Evolutionary conservation across 2,797 vertebrate genomes (phyloP), one percentile per base, ranked within the genome.

Genomic region (Anguilla anguilla): DNA sequence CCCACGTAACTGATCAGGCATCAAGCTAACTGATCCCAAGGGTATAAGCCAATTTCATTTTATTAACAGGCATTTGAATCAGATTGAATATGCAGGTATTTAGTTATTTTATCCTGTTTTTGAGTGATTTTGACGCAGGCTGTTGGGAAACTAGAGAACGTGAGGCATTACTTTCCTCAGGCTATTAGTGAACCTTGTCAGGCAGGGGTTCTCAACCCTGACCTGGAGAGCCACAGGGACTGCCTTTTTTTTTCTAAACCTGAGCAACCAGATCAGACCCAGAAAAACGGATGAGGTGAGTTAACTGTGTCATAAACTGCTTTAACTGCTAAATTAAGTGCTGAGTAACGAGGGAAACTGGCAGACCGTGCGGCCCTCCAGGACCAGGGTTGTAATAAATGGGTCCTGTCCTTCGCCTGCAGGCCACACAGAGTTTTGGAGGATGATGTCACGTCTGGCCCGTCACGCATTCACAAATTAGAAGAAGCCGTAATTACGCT

Each of bases 401-500:
- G 4, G 35, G 28, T 0, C 31, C 83, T 6, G 39, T 83, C 22
- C 90, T 84, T 19, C 5, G 88, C 87, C 85, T 49, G 89, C 77
- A 87, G 90, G 19, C 57, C 17, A 59, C n/a, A 84, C 25, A 86
- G 86, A 81, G 49, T 46, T 61, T 39, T 79, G 85, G 9, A 86
- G 31, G 43, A 82, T 57, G 82, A 55, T 11, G 28, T 84, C 28
- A 17, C 11, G 49, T 55, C 28, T 61, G 10, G 49, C n/a, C 59
- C 53, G 89, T 91, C 88, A 92, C 91, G 92, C 89, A 93, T 91
- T 88, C 85, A 69, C 85, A 72, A 88, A 90, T 59, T 89, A 93
- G 86, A 72, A 59, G 53, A 22, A 51, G 84, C 9, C 11, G 91
- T 55, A 87, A 92, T 90, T 89, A 2, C 83, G 49, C 88, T 39